A percentile compares a stretch with the other conserved stretches of the same genome.
These are phyloP conservation scores for Melanostigma gelatinosum DNA, from an alignment of 2,113 vertebrate species.

Conservation along the genomic window DNA sequence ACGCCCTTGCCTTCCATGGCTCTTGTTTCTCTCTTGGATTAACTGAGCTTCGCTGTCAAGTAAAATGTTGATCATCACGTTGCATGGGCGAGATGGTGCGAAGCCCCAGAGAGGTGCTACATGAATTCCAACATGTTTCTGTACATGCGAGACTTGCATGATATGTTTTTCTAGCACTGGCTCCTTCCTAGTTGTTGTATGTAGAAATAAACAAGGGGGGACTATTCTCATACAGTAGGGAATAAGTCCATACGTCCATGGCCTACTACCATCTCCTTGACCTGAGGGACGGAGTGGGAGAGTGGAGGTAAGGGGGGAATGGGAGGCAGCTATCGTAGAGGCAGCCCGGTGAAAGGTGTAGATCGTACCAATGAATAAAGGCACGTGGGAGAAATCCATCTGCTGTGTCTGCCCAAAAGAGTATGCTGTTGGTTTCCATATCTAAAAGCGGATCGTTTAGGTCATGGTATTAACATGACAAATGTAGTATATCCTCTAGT, in stretches of 20 bases:
- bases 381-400: conserved; percentile 22
- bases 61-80: conserved; percentile 52
- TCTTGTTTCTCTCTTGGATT: conserved; percentile 17
- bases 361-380: conserved; percentile 36
- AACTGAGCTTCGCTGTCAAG: conserved; percentile 22
- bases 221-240: background rate
- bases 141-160: conserved; percentile 7
- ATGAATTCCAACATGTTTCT: conserved; percentile 39
- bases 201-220: background rate
- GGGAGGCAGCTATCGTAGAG: conserved; percentile 22
- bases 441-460: conserved; percentile 36
- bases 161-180: background rate
- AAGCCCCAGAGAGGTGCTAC: conserved; percentile 44
- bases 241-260: conserved; percentile 15
- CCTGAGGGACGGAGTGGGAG: conserved; percentile 38
- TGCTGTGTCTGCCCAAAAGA: conserved; percentile 28
- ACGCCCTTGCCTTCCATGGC: conserved; percentile 16
- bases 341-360: conserved; percentile 38
- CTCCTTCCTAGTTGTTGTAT: background rate
- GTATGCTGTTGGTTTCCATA: conserved; percentile 51
- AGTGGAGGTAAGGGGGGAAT: conserved; percentile 4
- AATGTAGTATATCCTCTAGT: conserved; percentile 13
- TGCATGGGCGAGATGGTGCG: conserved; percentile 32
- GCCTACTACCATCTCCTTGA: conserved; percentile 60
- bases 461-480: conserved; percentile 30